A percentile compares a stretch with the other conserved stretches of the same genome.
Conservation (phyloP, 2,797 vertebrate genomes). For the Chrysocyon brachyurus region DNA sequence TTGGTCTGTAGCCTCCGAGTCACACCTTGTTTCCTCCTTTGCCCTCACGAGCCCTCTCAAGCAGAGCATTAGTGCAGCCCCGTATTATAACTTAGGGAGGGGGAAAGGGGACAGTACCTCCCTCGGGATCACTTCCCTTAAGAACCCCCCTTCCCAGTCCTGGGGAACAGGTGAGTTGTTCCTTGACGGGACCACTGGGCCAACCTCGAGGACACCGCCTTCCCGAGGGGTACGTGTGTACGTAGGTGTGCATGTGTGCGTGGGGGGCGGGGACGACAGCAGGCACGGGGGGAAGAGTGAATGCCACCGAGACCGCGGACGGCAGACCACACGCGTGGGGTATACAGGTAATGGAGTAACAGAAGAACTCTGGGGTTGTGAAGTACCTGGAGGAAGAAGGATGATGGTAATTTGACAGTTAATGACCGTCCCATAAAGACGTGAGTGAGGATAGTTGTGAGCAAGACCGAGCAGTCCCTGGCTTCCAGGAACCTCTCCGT, state of each 20-base stretch:
- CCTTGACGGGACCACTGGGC: not conserved
- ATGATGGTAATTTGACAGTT: not conserved
- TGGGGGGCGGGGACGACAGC: not conserved
- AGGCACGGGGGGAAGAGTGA: not conserved
- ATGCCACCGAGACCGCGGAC: not conserved
- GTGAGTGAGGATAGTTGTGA: not conserved
- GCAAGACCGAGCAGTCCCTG: not conserved
- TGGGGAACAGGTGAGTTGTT: not conserved
- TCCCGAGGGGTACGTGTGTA: not conserved
- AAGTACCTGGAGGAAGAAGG: not conserved
- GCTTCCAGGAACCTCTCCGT: not conserved
- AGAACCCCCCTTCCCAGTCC: not conserved
- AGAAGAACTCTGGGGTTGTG: not conserved
- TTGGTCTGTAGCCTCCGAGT: not conserved
- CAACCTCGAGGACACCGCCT: not conserved
- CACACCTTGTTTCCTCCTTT: not conserved
- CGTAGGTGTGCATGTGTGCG: not conserved
- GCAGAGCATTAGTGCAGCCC: not conserved
- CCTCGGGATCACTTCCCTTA: not conserved
- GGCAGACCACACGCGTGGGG: not conserved
- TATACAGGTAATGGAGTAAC: not conserved
- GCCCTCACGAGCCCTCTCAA: not conserved
- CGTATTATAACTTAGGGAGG: not conserved
- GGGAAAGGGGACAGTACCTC: not conserved
- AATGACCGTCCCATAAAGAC: not conserved